Evolutionary conservation across 2,797 vertebrate species (phyloP).

Genomic region (Sebastes matsubarae): DNA sequence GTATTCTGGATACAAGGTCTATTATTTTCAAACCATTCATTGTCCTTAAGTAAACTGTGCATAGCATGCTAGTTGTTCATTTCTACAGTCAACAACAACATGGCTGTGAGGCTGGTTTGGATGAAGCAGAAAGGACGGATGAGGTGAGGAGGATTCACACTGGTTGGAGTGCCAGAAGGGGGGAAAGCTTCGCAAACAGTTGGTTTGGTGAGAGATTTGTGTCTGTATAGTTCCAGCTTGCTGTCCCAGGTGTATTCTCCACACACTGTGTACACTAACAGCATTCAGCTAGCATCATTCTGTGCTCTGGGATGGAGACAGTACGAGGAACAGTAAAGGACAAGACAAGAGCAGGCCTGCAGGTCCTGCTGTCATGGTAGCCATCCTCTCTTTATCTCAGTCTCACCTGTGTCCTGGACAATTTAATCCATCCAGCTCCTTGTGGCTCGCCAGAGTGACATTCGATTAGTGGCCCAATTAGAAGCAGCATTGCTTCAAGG

Average conservation of each 20-base stretch:
- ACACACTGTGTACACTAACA: conserved; percentile 13
- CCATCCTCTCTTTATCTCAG: conserved; percentile 69
- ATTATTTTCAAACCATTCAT: not conserved
- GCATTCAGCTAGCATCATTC: conserved; percentile 22
- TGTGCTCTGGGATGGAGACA: conserved; percentile 33
- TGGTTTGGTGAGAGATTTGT: conserved; percentile 9
- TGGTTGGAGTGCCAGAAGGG: not conserved
- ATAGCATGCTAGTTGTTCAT: not conserved
- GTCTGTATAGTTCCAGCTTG: not conserved
- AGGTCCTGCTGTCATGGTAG: conserved; percentile 61
- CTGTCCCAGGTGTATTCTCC: conserved; percentile 7
- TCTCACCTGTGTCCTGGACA: conserved; percentile 72
- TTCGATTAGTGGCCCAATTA: conserved; percentile 91
- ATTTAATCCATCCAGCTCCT: conserved; percentile 83
- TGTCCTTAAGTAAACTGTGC: not conserved
- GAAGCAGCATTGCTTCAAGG: conserved; percentile 81
- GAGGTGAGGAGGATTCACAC: not conserved
- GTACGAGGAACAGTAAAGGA: conserved; percentile 54
- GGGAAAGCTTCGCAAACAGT: not conserved
- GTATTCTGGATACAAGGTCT: not conserved
- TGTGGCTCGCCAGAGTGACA: conserved; percentile 81
- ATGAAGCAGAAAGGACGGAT: not conserved
- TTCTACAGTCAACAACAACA: not conserved
- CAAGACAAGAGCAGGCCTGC: conserved; percentile 50
- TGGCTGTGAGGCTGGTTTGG: not conserved